Evolutionary conservation across 2,113 vertebrate genomes (phyloP).

Genomic region (Gymnogyps californianus): DNA sequence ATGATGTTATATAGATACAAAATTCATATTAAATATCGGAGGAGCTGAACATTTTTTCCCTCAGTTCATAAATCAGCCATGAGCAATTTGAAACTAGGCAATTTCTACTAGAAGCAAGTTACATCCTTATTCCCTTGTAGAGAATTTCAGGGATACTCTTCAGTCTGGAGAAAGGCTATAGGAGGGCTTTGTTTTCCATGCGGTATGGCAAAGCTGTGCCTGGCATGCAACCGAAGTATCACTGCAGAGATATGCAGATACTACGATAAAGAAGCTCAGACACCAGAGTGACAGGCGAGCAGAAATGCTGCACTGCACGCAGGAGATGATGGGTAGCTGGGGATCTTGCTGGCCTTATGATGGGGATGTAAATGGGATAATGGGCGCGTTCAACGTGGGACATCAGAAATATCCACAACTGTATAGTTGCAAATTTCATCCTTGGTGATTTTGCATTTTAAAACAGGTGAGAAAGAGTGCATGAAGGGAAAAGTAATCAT

Average conservation of each 20-base stretch:
- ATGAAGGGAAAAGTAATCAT: neutral
- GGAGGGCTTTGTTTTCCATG: neutral
- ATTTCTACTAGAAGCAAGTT: neutral
- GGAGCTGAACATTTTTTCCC: neutral
- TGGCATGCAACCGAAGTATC: neutral
- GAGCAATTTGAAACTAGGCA: neutral
- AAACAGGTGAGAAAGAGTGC: neutral
- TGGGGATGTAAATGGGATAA: neutral
- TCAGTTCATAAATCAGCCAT: neutral
- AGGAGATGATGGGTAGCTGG: neutral
- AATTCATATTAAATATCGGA: neutral
- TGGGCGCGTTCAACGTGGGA: rapidly evolving
- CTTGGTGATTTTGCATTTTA: neutral
- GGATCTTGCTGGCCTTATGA: neutral
- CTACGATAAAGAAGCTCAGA: neutral
- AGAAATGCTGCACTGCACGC: constrained; percentile 22
- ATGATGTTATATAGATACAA: neutral
- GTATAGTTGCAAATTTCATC: neutral
- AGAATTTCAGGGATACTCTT: neutral
- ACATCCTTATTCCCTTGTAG: neutral
- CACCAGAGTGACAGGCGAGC: neutral
- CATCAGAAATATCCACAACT: neutral
- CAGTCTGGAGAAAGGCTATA: neutral
- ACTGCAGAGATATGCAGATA: constrained; percentile 58
- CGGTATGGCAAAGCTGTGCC: neutral